These are phyloP conservation scores for Callinectes sapidus DNA, from an alignment of 2,888 invertebrate species.

Conservation along the genomic window DNA sequence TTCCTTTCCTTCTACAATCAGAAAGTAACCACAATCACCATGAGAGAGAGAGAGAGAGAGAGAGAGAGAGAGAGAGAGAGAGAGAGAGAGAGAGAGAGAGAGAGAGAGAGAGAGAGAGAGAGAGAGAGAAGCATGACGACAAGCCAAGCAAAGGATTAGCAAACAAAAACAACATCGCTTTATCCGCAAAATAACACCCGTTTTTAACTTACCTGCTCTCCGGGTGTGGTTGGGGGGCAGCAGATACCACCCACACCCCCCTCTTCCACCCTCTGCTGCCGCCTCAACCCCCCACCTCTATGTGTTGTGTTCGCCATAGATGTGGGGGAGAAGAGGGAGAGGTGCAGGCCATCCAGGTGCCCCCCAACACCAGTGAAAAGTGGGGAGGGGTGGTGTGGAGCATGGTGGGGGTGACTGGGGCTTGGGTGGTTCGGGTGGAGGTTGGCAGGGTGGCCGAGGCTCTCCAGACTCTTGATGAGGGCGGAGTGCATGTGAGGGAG, in stretches of 20 bases:
- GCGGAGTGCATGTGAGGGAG: slow-evolving; percentile 7
- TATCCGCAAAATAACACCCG: not conserved
- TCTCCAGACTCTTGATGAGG: not conserved
- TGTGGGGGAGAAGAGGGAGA: slow-evolving; percentile 2
- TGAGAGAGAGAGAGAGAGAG: not conserved
- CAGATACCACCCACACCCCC: not conserved
- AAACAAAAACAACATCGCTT: not conserved
- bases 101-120: not conserved
- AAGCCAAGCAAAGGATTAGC: not conserved
- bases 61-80: not conserved
- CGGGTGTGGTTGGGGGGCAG: not conserved
- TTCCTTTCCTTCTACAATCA: not conserved
- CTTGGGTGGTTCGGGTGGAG: not conserved
- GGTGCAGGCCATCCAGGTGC: not conserved
- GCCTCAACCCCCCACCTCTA: not conserved
- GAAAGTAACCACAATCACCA: not conserved
- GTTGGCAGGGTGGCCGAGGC: not conserved
- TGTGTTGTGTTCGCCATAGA: not conserved
- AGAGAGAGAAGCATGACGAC: slow-evolving; percentile 3
- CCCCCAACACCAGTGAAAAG: not conserved
- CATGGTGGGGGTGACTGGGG: not conserved
- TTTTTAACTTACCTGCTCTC: not conserved
- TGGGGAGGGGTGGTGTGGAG: not conserved
- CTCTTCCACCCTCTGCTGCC: slow-evolving; percentile 17
- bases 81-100: not conserved